phyloP scores from a whole-genome alignment of 2,888 invertebrate genomes.

The Sarcophaga subvicina region DNA sequence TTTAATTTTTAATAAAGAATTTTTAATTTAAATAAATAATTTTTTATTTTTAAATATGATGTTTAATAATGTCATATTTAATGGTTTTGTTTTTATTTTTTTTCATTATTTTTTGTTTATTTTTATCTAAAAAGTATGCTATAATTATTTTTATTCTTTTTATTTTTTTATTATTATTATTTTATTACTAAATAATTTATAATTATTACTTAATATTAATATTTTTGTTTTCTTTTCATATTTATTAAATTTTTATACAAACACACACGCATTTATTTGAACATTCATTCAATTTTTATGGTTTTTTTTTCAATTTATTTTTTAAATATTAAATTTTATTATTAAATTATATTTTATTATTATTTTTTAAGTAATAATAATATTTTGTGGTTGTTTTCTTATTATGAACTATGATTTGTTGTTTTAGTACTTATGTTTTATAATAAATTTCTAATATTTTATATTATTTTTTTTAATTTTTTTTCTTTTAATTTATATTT shows the following conservation, averaged over 20 bases:
- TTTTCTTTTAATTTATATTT: slow-evolving; percentile 56
- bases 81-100: slow-evolving; percentile 21
- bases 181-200: slow-evolving; percentile 56
- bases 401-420: slow-evolving; percentile 68
- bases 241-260: slow-evolving; percentile 48
- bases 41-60: not conserved
- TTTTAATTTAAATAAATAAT: not conserved
- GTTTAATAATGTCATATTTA: not conserved
- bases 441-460: slow-evolving; percentile 62
- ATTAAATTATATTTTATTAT: slow-evolving; percentile 23
- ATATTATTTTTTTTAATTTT: slow-evolving; percentile 58
- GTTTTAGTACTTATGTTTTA: slow-evolving; percentile 57
- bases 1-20: not conserved
- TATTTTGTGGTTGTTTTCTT: slow-evolving; percentile 54
- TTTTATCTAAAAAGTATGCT: slow-evolving; percentile 62
- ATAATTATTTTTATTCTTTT: slow-evolving; percentile 46
- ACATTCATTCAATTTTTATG: slow-evolving; percentile 60
- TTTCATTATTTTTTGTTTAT: slow-evolving; percentile 24
- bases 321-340: slow-evolving; percentile 19
- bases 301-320: not conserved
- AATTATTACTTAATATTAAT: slow-evolving; percentile 53
- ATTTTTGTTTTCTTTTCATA: slow-evolving; percentile 67
- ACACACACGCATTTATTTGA: slow-evolving; percentile 65
- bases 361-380: slow-evolving; percentile 37
- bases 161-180: slow-evolving; percentile 18